A percentile compares a stretch with the other conserved stretches of the same genome.
Evolutionary conservation across 1,140 invertebrate genomes (phyloP).

Genomic region (Amyelois transitella): DNA sequence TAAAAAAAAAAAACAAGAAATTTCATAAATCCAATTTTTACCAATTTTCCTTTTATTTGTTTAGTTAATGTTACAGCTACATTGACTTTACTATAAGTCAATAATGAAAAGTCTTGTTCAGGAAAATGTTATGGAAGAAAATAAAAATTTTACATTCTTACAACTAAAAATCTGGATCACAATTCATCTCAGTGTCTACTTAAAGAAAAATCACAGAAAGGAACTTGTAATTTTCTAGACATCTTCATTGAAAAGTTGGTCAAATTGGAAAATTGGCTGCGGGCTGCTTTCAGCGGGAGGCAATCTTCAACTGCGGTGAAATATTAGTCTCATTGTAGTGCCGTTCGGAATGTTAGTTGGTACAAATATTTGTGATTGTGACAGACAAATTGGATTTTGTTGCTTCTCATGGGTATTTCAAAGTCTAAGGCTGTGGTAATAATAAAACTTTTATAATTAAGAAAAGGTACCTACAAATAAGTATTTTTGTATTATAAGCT

Average conservation of each 20-base stretch:
- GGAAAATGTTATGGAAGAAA: not conserved
- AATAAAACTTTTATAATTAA: no score
- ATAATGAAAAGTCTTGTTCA: no score
- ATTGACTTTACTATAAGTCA: no score
- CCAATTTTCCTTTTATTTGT: no score
- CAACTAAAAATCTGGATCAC: not conserved
- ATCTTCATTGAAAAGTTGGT: not conserved
- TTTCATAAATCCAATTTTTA: no score
- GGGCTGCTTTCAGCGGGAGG: not conserved
- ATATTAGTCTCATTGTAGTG: not conserved
- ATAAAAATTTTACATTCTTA: not conserved
- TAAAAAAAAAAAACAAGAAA: no score
- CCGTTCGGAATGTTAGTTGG: not conserved
- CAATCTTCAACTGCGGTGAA: not conserved
- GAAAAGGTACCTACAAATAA: no score
- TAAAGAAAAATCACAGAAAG: not conserved
- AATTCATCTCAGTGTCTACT: not conserved
- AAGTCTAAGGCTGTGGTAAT: no score
- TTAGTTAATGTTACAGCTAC: no score
- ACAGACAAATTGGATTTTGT: no score
- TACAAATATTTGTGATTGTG: not conserved
- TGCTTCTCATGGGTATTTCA: no score
- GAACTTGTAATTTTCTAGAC: slow-evolving; percentile 1
- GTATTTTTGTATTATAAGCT: no score
- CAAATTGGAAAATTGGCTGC: slow-evolving; percentile 1